A percentile compares a stretch with the other conserved stretches of the same genome.
These are phyloP conservation scores for Oceanodroma leucorhoa DNA, from an alignment of 2,797 vertebrate species.

Conservation along the genomic window DNA sequence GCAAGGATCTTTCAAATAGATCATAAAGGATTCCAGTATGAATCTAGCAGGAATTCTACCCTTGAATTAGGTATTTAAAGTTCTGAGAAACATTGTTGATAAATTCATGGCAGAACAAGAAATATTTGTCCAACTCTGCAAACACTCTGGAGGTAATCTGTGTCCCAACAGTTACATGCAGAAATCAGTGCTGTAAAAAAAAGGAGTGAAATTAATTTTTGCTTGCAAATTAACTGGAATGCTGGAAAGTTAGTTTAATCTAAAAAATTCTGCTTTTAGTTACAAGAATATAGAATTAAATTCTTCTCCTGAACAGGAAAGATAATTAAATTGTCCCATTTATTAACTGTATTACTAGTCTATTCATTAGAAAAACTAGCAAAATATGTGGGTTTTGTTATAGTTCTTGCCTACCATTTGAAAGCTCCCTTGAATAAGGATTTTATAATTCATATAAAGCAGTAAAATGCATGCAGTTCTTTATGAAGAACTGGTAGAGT, in stretches of 20 bases:
- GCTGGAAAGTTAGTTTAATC: slow-evolving; percentile 48
- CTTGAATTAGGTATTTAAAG: slow-evolving; percentile 37
- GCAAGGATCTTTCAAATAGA: not conserved
- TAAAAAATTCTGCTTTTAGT: slow-evolving; percentile 32
- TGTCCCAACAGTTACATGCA: slow-evolving; percentile 26
- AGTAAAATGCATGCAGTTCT: not conserved
- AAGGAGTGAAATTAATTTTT: slow-evolving; percentile 7
- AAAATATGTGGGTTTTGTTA: not conserved
- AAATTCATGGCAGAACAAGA: slow-evolving; percentile 53
- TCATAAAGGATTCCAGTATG: not conserved
- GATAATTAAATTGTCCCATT: slow-evolving; percentile 28
- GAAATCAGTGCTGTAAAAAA: slow-evolving; percentile 14
- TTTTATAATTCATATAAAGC: slow-evolving; percentile 10
- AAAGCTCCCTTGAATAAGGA: not conserved
- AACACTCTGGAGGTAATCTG: slow-evolving; percentile 50
- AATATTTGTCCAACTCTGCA: slow-evolving; percentile 8
- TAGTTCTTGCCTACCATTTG: not conserved
- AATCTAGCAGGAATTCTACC: slow-evolving; percentile 33
- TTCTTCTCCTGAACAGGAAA: slow-evolving; percentile 11
- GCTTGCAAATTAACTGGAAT: slow-evolving; percentile 31
- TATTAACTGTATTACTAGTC: not conserved
- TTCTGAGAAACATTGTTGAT: slow-evolving; percentile 46
- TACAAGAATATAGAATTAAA: slow-evolving; percentile 29
- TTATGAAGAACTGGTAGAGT: not conserved
- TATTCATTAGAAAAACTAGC: not conserved